phyloP scores from a whole-genome alignment of 2,888 invertebrate genomes.

The Archaeoteleia sp. region DNA sequence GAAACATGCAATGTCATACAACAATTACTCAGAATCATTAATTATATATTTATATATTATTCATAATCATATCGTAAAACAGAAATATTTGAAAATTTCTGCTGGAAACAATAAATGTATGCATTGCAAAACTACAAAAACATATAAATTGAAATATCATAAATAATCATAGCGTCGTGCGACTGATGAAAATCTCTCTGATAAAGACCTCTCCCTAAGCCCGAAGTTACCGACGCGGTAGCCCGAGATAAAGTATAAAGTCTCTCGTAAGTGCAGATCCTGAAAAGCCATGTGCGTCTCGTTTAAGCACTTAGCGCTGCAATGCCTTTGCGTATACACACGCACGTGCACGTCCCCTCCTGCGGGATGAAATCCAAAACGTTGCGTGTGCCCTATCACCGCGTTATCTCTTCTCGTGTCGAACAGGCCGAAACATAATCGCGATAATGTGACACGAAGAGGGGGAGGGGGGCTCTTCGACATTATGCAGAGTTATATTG shows the following conservation, averaged over 20 bases:
- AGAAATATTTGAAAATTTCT: no score
- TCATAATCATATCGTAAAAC: no score
- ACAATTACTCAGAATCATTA: no score
- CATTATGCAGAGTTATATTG: constrained; percentile 52
- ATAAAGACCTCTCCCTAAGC: constrained; percentile 24
- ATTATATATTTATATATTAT: no score
- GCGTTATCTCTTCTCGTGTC: constrained; percentile 65
- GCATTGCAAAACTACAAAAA: no score
- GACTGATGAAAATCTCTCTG: constrained; percentile 40
- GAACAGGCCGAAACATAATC: constrained; percentile 53
- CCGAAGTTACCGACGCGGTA: constrained; percentile 23
- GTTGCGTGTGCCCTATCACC: constrained; percentile 70
- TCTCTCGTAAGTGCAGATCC: constrained; percentile 45
- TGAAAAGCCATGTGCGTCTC: constrained; percentile 69
- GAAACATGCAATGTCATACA: no score
- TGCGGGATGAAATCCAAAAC: constrained; percentile 66
- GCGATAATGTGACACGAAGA: no score
- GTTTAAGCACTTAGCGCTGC: constrained; percentile 61
- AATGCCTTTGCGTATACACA: constrained; percentile 51
- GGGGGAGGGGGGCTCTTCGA: constrained; percentile 31
- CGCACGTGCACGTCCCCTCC: constrained; percentile 53
- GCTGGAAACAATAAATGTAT: no score
- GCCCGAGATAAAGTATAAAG: constrained; percentile 56
- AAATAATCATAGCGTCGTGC: constrained; percentile 26
- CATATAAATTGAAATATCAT: constrained; percentile 37